Evolutionary conservation across 2,797 vertebrate species (phyloP), one percentile per base, ranked within the genome.

Genomic region (Takifugu ocellatus): DNA sequence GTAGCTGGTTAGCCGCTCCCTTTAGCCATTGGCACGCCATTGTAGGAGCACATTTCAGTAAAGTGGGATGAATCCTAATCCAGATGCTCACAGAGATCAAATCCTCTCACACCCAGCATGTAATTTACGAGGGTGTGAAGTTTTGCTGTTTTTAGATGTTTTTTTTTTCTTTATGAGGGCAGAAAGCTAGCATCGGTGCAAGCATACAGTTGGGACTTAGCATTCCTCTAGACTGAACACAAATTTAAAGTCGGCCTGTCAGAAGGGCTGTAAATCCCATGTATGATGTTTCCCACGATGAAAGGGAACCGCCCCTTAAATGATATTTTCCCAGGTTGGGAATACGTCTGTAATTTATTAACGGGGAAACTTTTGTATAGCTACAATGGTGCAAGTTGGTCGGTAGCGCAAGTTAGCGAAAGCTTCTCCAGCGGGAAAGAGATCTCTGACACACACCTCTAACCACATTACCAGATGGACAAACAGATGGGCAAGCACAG

Each of bases 391-490:
- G 33, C 43, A 12, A n/a, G 31, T 51, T 39, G 12, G 14, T 15
- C 5, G 6, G 7, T 8, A 2, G 29, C 31, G 10, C 8, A 33
- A 33, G 31, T 2, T 33, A 21, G 31, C 31, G 31, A 33, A 5
- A 33, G 9, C 31, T 10, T 2, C 10, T 33, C 31, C 29, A 31
- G 29, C 5, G 7, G 1, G 2, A 31, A 31, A 31, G 6, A 8
- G 29, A 31, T 31, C 8, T 33, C 7, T 10, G 31, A 33, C 31
- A 3, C 25, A 5, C 12, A 44, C 43, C 25, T 74, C 63, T 71
- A 81, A 88, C 39, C 62, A 68, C 77, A 87, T 85, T 72, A 77
- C 61, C 84, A 90, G 83, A 89, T 79, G 76, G 61, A 72, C 29
- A 63, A 66, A 75, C 62, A 83, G 74, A 61, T 79, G 77, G 75